These are phyloP conservation scores for Thermophis baileyi DNA, from an alignment of 2,113 vertebrate genomes.

Conservation along the genomic window DNA sequence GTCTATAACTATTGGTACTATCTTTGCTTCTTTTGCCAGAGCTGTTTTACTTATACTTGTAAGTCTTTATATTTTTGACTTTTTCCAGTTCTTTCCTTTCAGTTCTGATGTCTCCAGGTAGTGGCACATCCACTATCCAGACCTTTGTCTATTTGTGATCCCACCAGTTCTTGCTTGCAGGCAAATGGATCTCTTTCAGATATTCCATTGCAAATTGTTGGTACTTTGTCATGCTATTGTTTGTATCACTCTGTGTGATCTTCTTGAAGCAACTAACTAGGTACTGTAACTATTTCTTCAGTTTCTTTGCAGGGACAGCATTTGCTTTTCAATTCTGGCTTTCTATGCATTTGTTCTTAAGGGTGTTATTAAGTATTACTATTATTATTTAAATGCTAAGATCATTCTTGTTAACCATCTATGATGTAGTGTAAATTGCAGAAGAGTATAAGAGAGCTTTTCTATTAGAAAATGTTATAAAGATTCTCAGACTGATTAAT, in stretches of 20 bases:
- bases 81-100: neutral
- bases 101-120: neutral
- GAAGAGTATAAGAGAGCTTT: neutral
- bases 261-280: neutral
- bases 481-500: neutral
- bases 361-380: neutral
- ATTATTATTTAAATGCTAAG: neutral
- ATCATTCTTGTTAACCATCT: neutral
- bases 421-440: neutral
- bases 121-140: neutral
- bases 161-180: neutral
- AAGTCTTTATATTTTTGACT: neutral
- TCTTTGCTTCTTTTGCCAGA: neutral
- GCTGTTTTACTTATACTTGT: neutral
- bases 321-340: neutral
- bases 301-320: too few species aligned
- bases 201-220: neutral
- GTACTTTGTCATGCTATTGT: neutral
- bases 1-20: neutral
- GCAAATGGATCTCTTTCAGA: neutral
- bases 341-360: neutral
- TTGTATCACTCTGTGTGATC: neutral
- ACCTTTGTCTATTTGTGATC: neutral
- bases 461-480: neutral
- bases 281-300: neutral